These are phyloP conservation scores for Trinorchestia longiramus DNA, from an alignment of 1,140 invertebrate species.

Conservation along the genomic window DNA sequence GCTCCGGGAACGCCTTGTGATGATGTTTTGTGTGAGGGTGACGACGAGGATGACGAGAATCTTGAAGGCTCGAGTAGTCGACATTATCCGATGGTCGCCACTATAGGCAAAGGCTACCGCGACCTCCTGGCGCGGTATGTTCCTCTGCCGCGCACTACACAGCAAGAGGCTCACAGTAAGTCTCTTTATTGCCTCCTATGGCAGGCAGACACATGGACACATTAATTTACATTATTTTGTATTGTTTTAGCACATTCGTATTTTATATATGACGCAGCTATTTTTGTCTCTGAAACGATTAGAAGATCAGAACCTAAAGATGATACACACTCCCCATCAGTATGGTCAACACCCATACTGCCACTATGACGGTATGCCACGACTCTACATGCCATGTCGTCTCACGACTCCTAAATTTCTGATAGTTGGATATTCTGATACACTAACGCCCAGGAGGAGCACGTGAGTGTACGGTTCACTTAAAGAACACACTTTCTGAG, in stretches of 20 bases:
- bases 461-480: not conserved
- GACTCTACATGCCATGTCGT: not conserved
- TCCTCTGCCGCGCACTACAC: slow-evolving; percentile 62
- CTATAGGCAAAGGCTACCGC: slow-evolving; percentile 86
- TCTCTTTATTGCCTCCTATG: slow-evolving; percentile 68
- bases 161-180: slow-evolving; percentile 58
- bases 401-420: not conserved
- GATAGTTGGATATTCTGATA: not conserved
- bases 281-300: not conserved
- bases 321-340: not conserved
- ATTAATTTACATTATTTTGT: not conserved
- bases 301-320: not conserved
- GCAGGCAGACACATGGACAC: slow-evolving; percentile 68
- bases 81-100: slow-evolving; percentile 75
- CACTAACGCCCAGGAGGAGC: not conserved
- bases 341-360: not conserved
- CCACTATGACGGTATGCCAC: not conserved
- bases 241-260: not conserved
- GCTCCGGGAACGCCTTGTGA: slow-evolving; percentile 38
- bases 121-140: slow-evolving; percentile 77
- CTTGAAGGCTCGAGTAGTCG: not conserved
- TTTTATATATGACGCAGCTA: not conserved
- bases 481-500: not conserved
- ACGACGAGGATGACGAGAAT: not conserved
- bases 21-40: slow-evolving; percentile 36